Conservation (phyloP, 2,888 invertebrate genomes). For the Scrobipalpa costella region DNA sequence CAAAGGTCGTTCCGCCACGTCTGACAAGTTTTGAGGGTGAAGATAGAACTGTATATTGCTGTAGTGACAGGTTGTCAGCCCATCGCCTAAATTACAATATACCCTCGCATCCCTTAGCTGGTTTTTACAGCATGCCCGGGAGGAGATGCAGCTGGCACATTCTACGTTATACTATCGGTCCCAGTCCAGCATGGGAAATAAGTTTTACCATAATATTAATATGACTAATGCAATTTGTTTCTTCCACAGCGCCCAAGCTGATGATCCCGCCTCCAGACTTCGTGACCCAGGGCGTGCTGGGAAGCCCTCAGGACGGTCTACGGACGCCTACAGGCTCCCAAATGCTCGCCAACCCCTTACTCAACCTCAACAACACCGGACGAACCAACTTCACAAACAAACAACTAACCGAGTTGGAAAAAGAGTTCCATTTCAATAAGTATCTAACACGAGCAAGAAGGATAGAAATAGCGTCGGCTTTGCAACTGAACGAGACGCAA, state of each 20-base stretch:
- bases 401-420: constrained; percentile 98
- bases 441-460: constrained; percentile 97
- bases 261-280: constrained; percentile 80
- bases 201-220: background rate
- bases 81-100: too few species aligned
- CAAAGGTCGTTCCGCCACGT: too few species aligned
- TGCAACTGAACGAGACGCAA: constrained; percentile 98
- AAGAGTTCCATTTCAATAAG: constrained; percentile 99
- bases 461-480: constrained; percentile 98
- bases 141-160: too few species aligned
- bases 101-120: too few species aligned
- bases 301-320: constrained; percentile 71
- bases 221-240: constrained; percentile 20
- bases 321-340: constrained; percentile 76
- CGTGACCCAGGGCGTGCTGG: constrained; percentile 70
- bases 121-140: too few species aligned
- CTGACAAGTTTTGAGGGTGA: too few species aligned
- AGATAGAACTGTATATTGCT: too few species aligned
- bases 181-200: too few species aligned
- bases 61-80: too few species aligned
- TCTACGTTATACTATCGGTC: too few species aligned
- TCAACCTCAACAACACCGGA: constrained; percentile 89
- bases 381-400: constrained; percentile 99
- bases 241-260: constrained; percentile 83
- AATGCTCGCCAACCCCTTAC: constrained; percentile 72